phyloP scores from a whole-genome alignment of 2,888 invertebrate species.

The Meiosimyza platycephala region DNA sequence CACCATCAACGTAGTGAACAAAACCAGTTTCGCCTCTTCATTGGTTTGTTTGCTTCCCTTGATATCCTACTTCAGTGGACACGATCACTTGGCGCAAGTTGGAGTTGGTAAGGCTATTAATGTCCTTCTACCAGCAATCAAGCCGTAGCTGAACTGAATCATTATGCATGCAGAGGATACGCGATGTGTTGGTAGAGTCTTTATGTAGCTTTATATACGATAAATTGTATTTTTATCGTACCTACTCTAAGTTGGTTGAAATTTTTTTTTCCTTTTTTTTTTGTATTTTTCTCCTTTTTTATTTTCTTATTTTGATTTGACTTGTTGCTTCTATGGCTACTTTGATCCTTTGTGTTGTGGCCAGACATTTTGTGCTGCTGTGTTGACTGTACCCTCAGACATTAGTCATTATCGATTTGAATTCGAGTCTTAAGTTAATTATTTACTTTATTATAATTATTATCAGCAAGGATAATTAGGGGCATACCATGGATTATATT shows the following conservation, averaged over 20 bases:
- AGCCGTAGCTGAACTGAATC: constrained; percentile 12
- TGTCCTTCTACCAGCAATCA: constrained; percentile 32
- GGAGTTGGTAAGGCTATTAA: not conserved
- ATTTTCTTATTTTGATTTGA: not conserved
- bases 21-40: constrained; percentile 30
- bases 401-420: constrained; percentile 1
- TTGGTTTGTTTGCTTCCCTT: constrained; percentile 26
- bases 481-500: too few relatives aligned
- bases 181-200: not conserved
- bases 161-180: constrained; percentile 32
- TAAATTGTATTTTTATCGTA: constrained; percentile 1
- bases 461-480: too few relatives aligned
- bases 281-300: not conserved
- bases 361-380: constrained; percentile 17
- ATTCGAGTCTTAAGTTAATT: not conserved
- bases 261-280: not conserved
- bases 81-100: constrained; percentile 1
- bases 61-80: constrained; percentile 19
- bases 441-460: too few relatives aligned
- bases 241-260: not conserved
- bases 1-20: not conserved
- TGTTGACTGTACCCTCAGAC: constrained; percentile 12
- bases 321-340: constrained; percentile 5
- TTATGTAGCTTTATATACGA: not conserved
- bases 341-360: constrained; percentile 17